phyloP scores from a whole-genome alignment of 2,888 invertebrate species.

The Emmelina monodactyla region DNA sequence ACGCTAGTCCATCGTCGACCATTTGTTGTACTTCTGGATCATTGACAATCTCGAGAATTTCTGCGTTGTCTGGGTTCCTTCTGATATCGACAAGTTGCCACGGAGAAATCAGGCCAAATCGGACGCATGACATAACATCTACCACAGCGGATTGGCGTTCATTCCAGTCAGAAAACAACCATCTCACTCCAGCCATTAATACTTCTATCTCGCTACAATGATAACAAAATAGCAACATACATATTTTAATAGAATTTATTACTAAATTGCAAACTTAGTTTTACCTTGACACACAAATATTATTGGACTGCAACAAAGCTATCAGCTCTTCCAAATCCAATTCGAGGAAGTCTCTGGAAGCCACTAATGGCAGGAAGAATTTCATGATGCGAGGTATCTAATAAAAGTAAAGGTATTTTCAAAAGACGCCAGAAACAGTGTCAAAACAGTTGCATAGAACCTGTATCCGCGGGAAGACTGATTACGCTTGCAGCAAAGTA shows the following conservation, averaged over 20 bases:
- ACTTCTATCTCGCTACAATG: conserved; percentile 72
- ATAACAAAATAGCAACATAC: no score
- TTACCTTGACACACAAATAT: conserved; percentile 77
- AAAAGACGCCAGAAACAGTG: no score
- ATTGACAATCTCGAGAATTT: conserved; percentile 73
- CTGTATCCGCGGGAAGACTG: no score
- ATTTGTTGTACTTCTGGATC: conserved; percentile 75
- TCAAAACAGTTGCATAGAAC: no score
- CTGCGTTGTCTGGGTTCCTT: conserved; percentile 75
- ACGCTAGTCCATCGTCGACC: conserved; percentile 84
- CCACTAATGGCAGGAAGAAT: conserved; percentile 79
- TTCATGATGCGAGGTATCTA: conserved; percentile 74
- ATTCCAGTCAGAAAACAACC: conserved; percentile 78
- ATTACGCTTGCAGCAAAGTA: no score
- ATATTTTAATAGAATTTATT: neutral
- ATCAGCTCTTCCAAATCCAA: conserved; percentile 72
- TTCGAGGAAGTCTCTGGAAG: conserved; percentile 76
- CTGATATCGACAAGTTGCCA: conserved; percentile 83
- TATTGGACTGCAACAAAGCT: conserved; percentile 73
- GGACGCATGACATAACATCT: conserved; percentile 73
- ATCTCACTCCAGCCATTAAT: conserved; percentile 81
- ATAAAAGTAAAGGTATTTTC: no score
- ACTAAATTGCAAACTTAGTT: neutral
- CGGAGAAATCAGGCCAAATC: conserved; percentile 81
- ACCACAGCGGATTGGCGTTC: conserved; percentile 63